Evolutionary conservation across 2,113 vertebrate genomes (phyloP).

Genomic region (Leucosticte australis): DNA sequence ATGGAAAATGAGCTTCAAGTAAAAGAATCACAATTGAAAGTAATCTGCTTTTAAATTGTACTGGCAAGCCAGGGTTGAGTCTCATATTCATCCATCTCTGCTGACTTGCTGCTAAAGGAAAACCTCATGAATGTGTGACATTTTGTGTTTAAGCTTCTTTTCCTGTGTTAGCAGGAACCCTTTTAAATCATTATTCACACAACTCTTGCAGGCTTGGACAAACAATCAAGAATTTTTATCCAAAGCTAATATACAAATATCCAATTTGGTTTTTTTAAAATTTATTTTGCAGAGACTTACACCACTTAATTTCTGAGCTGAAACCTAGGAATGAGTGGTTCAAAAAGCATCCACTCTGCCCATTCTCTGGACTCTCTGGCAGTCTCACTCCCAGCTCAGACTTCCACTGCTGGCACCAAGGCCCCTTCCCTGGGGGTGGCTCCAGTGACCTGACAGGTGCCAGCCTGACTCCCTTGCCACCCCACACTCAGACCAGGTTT

Average conservation of each 20-base stretch:
- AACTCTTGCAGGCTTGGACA: rapidly evolving
- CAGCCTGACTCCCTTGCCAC: rapidly evolving
- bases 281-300: neutral
- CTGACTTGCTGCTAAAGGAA: neutral
- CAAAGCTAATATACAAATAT: neutral
- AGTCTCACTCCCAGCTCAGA: neutral
- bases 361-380: neutral
- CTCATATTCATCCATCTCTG: neutral
- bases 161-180: neutral
- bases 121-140: rapidly evolving
- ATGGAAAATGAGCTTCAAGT: neutral
- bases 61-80: neutral
- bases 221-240: neutral
- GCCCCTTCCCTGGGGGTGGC: neutral
- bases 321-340: neutral
- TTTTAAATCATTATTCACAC: neutral
- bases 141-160: neutral
- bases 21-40: neutral
- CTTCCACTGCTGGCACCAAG: rapidly evolving
- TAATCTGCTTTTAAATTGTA: neutral
- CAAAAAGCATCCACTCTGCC: neutral
- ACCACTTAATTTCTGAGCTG: neutral
- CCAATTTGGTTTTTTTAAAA: neutral
- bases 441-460: neutral
- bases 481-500: neutral